phyloP scores from a whole-genome alignment of 2,888 invertebrate genomes.

The Mesorhabditis spiculigera region DNA sequence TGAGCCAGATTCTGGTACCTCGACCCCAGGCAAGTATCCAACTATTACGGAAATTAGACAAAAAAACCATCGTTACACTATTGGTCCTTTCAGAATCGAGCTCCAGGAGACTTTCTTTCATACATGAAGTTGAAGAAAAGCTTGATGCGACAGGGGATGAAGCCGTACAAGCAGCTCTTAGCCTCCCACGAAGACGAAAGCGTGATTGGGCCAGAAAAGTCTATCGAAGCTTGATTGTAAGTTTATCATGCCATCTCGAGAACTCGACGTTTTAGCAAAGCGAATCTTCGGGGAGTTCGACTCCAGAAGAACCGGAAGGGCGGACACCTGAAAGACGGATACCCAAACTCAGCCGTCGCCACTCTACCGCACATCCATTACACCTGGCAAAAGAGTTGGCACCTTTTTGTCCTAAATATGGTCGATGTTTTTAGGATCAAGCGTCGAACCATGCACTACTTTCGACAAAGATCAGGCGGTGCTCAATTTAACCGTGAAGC shows the following conservation, averaged over 20 bases:
- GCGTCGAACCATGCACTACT: constrained; percentile 33
- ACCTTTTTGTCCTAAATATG: not conserved
- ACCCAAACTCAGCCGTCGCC: constrained; percentile 10
- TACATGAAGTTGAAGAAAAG: not conserved
- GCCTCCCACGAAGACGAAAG: constrained; percentile 32
- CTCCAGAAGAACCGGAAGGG: constrained; percentile 24
- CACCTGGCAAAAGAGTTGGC: constrained; percentile 42
- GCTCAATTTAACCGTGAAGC: constrained; percentile 12
- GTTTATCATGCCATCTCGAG: not conserved
- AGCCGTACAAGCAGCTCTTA: not conserved
- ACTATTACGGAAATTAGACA: no score
- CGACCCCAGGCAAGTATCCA: no score
- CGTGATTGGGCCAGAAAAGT: constrained; percentile 43
- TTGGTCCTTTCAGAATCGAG: not conserved
- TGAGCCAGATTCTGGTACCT: not conserved
- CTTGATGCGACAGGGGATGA: not conserved
- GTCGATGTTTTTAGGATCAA: constrained; percentile 22
- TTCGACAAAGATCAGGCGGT: constrained; percentile 12
- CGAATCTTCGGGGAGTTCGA: constrained; percentile 20
- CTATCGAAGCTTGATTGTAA: constrained; percentile 38
- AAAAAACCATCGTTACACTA: no score
- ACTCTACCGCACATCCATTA: constrained; percentile 24
- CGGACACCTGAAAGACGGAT: not conserved
- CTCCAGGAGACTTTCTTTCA: not conserved
- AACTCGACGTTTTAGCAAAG: constrained; percentile 14